A percentile compares a stretch with the other conserved stretches of the same genome.
These are phyloP conservation scores for Branchinecta sandiegonensis DNA, from an alignment of 2,888 invertebrate species.

Conservation along the genomic window DNA sequence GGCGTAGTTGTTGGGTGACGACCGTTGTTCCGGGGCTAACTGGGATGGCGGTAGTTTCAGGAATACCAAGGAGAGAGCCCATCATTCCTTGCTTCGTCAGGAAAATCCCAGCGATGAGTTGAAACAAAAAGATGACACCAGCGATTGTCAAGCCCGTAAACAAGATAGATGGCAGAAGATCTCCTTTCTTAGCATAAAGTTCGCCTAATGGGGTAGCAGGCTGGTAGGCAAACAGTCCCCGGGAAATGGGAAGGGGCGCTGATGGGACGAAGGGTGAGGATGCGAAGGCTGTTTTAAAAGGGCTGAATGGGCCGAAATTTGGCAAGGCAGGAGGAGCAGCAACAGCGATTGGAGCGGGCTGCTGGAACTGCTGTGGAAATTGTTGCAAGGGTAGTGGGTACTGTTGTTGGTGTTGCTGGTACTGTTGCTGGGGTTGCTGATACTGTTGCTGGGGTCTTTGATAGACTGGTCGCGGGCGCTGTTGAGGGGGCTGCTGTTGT, in stretches of 20 bases:
- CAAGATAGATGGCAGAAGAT: constrained; percentile 6
- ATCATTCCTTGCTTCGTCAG: background rate
- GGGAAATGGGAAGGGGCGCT: constrained; percentile 1
- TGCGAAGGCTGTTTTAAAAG: constrained; percentile 2
- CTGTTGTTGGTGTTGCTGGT: background rate
- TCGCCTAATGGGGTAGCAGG: constrained; percentile 13
- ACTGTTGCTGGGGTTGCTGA: constrained; percentile 6
- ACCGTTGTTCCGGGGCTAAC: background rate
- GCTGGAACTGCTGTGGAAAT: background rate
- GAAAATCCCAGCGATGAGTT: constrained; percentile 1
- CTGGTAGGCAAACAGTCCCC: constrained; percentile 4
- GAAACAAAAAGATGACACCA: constrained; percentile 5
- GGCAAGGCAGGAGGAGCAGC: background rate
- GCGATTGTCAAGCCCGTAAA: constrained; percentile 5
- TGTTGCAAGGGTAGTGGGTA: background rate
- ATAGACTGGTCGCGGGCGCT: background rate
- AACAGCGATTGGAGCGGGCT: background rate
- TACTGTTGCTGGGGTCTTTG: background rate
- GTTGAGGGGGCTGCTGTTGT: background rate
- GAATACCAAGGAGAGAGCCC: background rate
- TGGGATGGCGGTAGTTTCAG: background rate
- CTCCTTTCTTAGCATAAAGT: constrained; percentile 10
- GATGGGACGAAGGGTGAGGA: constrained; percentile 3
- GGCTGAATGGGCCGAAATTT: background rate
- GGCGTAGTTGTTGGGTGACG: background rate